Base-by-base conservation (phyloP, 2,888 invertebrate genomes). In the Cetonia aurata region DNA sequence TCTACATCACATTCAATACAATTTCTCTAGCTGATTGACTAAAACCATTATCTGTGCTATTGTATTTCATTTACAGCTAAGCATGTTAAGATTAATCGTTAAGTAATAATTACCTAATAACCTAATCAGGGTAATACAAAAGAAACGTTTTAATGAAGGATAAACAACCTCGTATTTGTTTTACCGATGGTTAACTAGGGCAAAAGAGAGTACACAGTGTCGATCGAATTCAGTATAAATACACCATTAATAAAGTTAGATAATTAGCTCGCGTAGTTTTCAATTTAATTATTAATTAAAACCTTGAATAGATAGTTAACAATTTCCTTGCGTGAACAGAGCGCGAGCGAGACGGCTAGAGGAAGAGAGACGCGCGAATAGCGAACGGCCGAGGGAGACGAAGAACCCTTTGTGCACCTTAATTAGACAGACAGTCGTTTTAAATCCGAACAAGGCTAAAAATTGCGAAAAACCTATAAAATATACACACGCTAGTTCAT, bases 271-370 rank as follows among this genome's bases (percentile, higher is more conserved):
- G 77, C 78, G 76, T 75, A 79, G 80, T 80, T 79, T 77, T 77
- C 76, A 79, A 80, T 81, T 82, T 81, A 82, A 82, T 82, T 81
- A 82, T 77, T 82, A 82, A 83, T 82, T 83, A 82, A 81, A 80
- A 77, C 81, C 78, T 79, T 79, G 79, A 74, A 80, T 80, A 82
- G 81, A 82, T 81, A 81, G 80, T 79, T 81, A 80, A 81, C 81
- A 82, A 82, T 82, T 82, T 82, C 81, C 79, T 78, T 77, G 80
- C 76, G 79, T 81, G 79, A 76, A 62, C 69, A 33, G 33, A 53
- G 46, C 19, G 13, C 33, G 60, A 48, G 13, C 13, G 46, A n/a
- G 10, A 60, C 46, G 31, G 50, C 12, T 31, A 50, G 41, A 41
- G 57, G 17, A 15, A 42, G 15, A 57, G 42, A 57, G 19, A 10